phyloP scores from a whole-genome alignment of 2,113 vertebrate genomes.

The Pica pica region DNA sequence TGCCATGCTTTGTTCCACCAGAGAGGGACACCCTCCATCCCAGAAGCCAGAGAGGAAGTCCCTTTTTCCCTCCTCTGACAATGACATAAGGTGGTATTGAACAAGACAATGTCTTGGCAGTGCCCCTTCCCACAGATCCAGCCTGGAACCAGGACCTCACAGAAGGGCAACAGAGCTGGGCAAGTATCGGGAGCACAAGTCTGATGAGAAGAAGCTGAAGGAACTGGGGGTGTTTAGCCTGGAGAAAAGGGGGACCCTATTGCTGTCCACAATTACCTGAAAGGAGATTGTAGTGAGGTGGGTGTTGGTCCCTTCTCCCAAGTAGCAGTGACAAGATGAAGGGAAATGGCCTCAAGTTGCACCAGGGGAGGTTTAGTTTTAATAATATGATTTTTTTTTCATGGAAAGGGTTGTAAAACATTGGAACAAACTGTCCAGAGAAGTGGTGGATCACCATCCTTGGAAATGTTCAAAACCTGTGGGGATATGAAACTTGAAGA shows the following conservation, averaged over 20 bases:
- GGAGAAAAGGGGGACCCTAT: not conserved
- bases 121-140: rapidly evolving
- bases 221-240: not conserved
- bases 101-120: not conserved
- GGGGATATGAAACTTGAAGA: not conserved
- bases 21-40: not conserved
- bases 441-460: not conserved
- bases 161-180: not conserved
- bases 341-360: not conserved
- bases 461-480: not conserved
- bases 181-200: not conserved
- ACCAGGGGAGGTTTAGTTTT: not conserved
- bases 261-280: not conserved
- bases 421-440: not conserved
- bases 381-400: not conserved
- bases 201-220: not conserved
- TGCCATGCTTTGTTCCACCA: not conserved
- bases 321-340: rapidly evolving
- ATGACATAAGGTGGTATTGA: not conserved
- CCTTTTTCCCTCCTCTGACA: not conserved
- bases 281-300: not conserved
- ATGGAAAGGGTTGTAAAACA: not conserved
- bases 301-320: not conserved
- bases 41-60: not conserved
- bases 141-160: not conserved